phyloP scores from a whole-genome alignment of 2,113 vertebrate genomes.

The Alligator sinensis region DNA sequence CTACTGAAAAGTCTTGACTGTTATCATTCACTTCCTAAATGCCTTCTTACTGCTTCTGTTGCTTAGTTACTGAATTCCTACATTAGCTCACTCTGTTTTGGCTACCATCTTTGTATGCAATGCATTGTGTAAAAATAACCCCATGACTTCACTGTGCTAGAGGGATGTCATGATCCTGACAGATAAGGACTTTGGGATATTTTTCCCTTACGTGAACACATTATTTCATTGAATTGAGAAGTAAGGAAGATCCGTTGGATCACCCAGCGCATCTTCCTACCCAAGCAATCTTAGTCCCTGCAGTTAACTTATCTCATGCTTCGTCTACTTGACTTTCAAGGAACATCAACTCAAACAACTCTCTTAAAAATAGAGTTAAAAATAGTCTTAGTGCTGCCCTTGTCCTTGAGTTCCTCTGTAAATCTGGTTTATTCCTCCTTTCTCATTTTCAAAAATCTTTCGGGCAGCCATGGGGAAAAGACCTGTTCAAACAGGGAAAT shows the following conservation, averaged over 20 bases:
- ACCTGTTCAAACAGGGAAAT: background rate
- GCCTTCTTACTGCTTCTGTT: background rate
- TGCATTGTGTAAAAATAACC: background rate
- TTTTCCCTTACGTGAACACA: background rate
- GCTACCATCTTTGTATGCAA: background rate
- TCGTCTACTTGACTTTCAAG: background rate
- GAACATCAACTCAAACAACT: background rate
- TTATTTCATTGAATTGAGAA: background rate
- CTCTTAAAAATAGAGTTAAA: background rate
- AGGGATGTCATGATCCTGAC: background rate
- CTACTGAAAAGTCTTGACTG: background rate
- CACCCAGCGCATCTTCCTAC: fast-evolving
- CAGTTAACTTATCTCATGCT: background rate
- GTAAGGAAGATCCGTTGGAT: background rate
- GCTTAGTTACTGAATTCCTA: background rate
- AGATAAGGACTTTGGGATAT: background rate
- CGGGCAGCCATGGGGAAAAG: background rate
- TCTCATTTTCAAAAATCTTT: background rate
- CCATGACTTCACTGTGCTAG: background rate
- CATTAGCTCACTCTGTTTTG: background rate
- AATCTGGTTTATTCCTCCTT: background rate
- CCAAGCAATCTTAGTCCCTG: background rate
- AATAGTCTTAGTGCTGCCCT: fast-evolving
- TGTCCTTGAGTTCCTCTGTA: background rate
- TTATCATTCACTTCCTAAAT: background rate